These are phyloP conservation scores for Shargacucullia verbasci DNA, from an alignment of 2,888 invertebrate genomes.

Conservation along the genomic window DNA sequence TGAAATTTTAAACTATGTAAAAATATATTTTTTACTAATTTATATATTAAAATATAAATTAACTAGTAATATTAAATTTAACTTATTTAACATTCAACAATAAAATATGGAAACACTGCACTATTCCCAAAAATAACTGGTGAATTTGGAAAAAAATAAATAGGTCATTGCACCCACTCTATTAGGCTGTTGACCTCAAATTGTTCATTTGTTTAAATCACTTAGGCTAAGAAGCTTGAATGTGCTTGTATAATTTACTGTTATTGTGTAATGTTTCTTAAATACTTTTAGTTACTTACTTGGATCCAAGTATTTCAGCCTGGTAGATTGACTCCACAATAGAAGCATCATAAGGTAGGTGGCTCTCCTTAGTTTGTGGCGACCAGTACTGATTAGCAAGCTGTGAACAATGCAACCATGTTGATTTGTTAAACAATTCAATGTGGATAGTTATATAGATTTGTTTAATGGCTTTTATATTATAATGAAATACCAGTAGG, in stretches of 20 bases:
- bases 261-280: constrained; percentile 26
- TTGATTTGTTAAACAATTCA: constrained; percentile 78
- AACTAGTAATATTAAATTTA: constrained; percentile 3
- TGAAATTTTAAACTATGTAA: background rate
- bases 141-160: constrained; percentile 72
- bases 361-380: constrained; percentile 93
- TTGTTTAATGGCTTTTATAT: constrained; percentile 57
- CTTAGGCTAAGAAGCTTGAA: constrained; percentile 73
- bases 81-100: constrained; percentile 1
- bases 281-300: constrained; percentile 85
- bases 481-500: constrained; percentile 77
- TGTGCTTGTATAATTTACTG: constrained; percentile 42
- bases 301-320: constrained; percentile 95
- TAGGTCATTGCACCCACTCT: constrained; percentile 81
- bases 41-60: background rate
- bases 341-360: constrained; percentile 92
- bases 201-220: constrained; percentile 81
- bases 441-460: constrained; percentile 83
- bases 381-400: constrained; percentile 98
- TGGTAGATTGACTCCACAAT: constrained; percentile 96
- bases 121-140: constrained; percentile 57
- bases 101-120: constrained; percentile 46
- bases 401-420: constrained; percentile 88
- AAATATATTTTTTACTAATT: constrained; percentile 2
- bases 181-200: constrained; percentile 79